Evolutionary conservation across 2,797 vertebrate genomes (phyloP).

Genomic region (Sebastes trivittatus): DNA sequence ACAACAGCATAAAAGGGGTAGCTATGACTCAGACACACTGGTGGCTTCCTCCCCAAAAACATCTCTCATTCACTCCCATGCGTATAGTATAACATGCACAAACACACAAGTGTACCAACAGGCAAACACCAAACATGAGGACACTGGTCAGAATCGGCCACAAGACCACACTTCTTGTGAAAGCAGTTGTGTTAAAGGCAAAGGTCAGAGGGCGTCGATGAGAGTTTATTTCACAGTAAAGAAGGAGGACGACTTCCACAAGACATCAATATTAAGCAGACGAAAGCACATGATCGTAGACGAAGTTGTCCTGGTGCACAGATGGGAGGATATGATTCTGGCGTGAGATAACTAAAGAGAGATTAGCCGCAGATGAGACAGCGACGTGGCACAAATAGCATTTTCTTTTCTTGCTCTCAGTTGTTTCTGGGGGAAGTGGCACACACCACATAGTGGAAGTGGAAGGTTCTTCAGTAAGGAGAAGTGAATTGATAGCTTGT

Average conservation of each 20-base stretch:
- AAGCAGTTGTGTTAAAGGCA: neutral
- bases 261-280: conserved; percentile 8
- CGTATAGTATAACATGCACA: neutral
- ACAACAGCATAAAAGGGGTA: conserved; percentile 47
- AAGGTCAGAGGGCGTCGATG: neutral
- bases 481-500: conserved; percentile 28
- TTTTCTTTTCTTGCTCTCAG: neutral
- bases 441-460: neutral
- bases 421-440: conserved; percentile 15
- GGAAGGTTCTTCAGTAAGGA: conserved; percentile 15
- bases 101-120: neutral
- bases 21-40: conserved; percentile 58
- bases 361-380: conserved; percentile 38
- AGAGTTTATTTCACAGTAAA: neutral
- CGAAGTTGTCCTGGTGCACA: conserved; percentile 30
- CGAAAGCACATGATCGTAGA: conserved; percentile 9
- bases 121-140: neutral
- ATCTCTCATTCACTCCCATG: neutral
- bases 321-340: conserved; percentile 53
- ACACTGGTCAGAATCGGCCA: neutral
- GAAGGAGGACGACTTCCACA: neutral
- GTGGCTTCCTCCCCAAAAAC: conserved; percentile 5
- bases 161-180: neutral
- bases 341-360: conserved; percentile 27
- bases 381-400: conserved; percentile 31